Percentiles rank a stretch among this genome's conserved stretches.
Evolutionary conservation across 1,140 invertebrate genomes (phyloP).

Genomic region (Trachymyrmex cornetzi): DNA sequence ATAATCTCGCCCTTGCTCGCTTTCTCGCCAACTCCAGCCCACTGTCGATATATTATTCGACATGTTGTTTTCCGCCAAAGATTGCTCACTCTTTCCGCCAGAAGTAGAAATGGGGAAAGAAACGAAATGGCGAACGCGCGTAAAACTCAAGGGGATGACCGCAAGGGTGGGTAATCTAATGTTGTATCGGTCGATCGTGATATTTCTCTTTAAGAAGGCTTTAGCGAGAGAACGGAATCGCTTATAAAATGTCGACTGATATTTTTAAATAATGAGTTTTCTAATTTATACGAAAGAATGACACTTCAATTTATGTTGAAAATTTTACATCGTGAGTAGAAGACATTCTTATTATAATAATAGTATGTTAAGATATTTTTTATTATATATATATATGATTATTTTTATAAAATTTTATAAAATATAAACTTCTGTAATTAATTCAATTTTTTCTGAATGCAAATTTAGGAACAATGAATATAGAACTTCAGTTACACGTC

Average conservation of each 20-base stretch:
- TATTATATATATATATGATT: not conserved
- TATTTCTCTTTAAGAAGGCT: not conserved
- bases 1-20: constrained; percentile 47
- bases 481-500: not conserved
- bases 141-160: constrained; percentile 49
- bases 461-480: constrained; percentile 5
- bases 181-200: constrained; percentile 46
- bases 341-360: not conserved
- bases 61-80: constrained; percentile 75
- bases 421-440: not conserved
- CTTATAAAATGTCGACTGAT: not conserved
- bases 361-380: not conserved
- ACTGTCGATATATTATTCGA: constrained; percentile 75
- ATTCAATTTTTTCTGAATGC: not conserved
- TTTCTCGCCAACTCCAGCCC: constrained; percentile 62
- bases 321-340: not conserved
- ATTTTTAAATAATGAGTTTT: not conserved
- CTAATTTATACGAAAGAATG: not conserved
- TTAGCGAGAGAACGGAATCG: not conserved
- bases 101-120: constrained; percentile 38
- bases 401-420: constrained; percentile 14
- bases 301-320: not conserved
- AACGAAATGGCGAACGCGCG: constrained; percentile 38
- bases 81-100: constrained; percentile 69
- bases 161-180: constrained; percentile 66